Evolutionary conservation across 2,797 vertebrate genomes (phyloP).

Genomic region (Siniperca scherzeri): DNA sequence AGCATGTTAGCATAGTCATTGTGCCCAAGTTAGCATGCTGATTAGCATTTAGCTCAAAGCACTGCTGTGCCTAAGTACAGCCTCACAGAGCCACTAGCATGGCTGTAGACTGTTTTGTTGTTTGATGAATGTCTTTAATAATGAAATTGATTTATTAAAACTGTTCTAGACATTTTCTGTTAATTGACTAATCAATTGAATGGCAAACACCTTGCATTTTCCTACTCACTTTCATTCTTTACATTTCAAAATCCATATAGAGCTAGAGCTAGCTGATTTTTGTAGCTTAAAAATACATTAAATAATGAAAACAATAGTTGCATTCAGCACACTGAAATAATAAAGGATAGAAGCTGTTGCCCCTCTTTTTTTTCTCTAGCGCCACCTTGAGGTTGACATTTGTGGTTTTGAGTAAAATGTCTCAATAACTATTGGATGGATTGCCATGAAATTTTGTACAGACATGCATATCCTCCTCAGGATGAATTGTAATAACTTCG

Average conservation of each 20-base stretch:
- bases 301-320: background rate
- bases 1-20: background rate
- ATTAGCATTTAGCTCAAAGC: background rate
- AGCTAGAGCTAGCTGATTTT: background rate
- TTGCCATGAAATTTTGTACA: no score
- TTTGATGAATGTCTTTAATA: background rate
- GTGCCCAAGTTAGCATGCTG: background rate
- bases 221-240: no score
- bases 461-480: no score
- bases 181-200: background rate
- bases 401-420: background rate
- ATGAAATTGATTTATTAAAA: background rate
- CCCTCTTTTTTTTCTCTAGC: no score
- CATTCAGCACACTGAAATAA: background rate
- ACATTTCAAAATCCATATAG: background rate
- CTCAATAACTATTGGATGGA: background rate
- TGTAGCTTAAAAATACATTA: background rate
- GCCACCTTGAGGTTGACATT: no score
- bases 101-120: no score
- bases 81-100: no score
- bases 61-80: no score
- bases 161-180: background rate
- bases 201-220: no score
- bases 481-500: no score
- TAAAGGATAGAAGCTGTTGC: background rate